phyloP scores from a whole-genome alignment of 2,797 vertebrate genomes.

The Botia almorhae region DNA sequence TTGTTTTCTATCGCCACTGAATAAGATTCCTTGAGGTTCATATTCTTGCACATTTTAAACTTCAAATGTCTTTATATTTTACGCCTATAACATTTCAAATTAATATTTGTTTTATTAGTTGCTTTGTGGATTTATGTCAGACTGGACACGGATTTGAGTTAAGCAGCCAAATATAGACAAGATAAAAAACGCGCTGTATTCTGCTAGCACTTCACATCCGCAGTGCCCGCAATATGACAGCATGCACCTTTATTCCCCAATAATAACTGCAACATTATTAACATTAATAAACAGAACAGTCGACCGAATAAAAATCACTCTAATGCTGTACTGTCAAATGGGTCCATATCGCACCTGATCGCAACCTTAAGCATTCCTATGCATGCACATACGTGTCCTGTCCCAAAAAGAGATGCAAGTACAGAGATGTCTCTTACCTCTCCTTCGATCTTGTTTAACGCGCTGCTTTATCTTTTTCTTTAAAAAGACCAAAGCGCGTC shows the following conservation, averaged over 20 bases:
- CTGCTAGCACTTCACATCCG: constrained; percentile 7
- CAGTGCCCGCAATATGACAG: constrained; percentile 14
- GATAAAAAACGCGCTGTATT: constrained; percentile 19
- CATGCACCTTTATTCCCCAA: background rate
- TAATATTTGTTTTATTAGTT: background rate
- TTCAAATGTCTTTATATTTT: background rate
- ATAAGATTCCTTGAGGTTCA: background rate
- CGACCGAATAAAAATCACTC: background rate
- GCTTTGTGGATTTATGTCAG: background rate
- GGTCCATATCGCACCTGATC: background rate
- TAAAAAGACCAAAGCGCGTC: background rate
- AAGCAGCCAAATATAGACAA: background rate
- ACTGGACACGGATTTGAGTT: background rate
- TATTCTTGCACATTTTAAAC: background rate
- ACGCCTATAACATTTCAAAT: background rate
- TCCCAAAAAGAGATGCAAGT: constrained; percentile 24
- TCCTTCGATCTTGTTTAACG: background rate
- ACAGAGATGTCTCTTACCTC: constrained; percentile 60
- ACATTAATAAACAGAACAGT: background rate
- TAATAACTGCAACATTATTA: background rate
- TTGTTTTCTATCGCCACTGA: background rate
- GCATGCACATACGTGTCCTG: background rate
- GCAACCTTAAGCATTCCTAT: constrained; percentile 16
- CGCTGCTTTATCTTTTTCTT: constrained; percentile 51
- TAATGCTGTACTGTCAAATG: background rate